Percentiles rank a stretch among this genome's conserved stretches.
These are phyloP conservation scores for Gouania willdenowi DNA, from an alignment of 2,797 vertebrate species.

Conservation along the genomic window DNA sequence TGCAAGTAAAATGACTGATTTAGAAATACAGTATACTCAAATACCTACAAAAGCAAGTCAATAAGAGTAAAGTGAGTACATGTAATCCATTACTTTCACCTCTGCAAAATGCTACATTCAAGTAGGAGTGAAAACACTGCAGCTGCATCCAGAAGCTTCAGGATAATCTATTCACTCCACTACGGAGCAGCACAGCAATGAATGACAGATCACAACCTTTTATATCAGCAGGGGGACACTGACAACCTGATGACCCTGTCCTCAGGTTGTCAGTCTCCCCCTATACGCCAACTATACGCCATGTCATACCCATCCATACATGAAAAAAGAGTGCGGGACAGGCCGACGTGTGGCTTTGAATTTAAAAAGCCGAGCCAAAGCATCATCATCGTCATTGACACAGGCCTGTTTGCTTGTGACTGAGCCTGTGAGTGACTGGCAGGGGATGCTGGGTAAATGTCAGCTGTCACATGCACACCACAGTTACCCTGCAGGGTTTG, in stretches of 20 bases:
- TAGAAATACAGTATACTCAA: too few relatives aligned
- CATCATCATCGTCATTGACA: too few relatives aligned
- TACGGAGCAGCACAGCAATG: slow-evolving; percentile 20
- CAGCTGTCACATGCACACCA: slow-evolving; percentile 41
- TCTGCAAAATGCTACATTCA: too few relatives aligned
- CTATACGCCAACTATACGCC: too few relatives aligned
- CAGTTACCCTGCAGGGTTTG: slow-evolving; percentile 27
- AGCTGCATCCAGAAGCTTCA: slow-evolving; percentile 27
- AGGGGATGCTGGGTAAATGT: slow-evolving; percentile 50
- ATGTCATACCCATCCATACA: too few relatives aligned
- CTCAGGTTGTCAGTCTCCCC: too few relatives aligned
- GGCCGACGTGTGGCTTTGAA: too few relatives aligned
- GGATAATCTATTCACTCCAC: slow-evolving; percentile 26
- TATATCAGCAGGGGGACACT: slow-evolving; percentile 14
- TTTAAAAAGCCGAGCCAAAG: too few relatives aligned
- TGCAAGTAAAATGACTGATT: too few relatives aligned
- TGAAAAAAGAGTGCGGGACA: background rate
- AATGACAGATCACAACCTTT: slow-evolving; percentile 31
- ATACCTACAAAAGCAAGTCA: too few relatives aligned
- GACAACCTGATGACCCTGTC: slow-evolving; percentile 6
- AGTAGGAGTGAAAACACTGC: slow-evolving; percentile 30
- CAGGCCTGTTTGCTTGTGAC: background rate
- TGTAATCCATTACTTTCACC: too few relatives aligned
- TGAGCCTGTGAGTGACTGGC: slow-evolving; percentile 35
- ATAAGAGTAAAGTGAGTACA: too few relatives aligned